Percentiles rank a stretch among this genome's conserved stretches.
Conservation (phyloP, 2,113 vertebrate species). For the Baryphthengus martii region DNA sequence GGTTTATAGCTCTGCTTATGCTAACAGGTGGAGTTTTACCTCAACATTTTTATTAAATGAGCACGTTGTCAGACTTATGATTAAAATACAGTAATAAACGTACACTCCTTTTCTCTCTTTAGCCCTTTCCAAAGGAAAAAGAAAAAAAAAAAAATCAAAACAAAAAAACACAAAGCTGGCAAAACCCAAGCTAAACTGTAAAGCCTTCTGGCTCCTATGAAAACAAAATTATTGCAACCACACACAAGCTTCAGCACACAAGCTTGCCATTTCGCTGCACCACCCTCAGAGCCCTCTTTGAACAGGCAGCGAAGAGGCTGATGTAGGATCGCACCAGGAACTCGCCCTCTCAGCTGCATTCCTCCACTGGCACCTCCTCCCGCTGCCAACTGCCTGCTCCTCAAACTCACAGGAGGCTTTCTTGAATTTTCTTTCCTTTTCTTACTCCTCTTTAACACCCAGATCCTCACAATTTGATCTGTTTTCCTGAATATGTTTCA, state of each 20-base stretch:
- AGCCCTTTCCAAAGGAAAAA: not conserved
- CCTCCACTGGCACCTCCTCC: constrained; percentile 61
- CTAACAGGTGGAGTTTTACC: constrained; percentile 30
- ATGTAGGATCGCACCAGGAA: constrained; percentile 63
- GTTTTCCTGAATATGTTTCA: not conserved
- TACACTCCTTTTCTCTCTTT: not conserved
- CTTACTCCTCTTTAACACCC: not conserved
- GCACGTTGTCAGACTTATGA: not conserved
- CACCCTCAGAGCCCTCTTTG: constrained; percentile 59
- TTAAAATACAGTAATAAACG: constrained; percentile 18
- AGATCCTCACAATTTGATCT: not conserved
- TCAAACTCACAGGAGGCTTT: constrained; percentile 35
- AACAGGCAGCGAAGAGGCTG: constrained; percentile 52
- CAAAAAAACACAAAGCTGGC: not conserved
- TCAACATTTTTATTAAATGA: constrained; percentile 13
- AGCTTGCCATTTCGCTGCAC: constrained; percentile 1
- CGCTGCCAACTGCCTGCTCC: constrained; percentile 61
- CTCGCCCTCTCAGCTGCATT: constrained; percentile 75
- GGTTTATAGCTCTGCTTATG: not conserved
- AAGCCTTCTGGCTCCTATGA: constrained; percentile 40
- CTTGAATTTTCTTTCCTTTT: not conserved
- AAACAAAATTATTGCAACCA: constrained; percentile 62
- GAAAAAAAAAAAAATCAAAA: not conserved
- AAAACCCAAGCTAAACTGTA: constrained; percentile 23
- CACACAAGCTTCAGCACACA: constrained; percentile 42